Conservation (phyloP, 1,140 invertebrate species). For the Neodiprion pinetum region DNA sequence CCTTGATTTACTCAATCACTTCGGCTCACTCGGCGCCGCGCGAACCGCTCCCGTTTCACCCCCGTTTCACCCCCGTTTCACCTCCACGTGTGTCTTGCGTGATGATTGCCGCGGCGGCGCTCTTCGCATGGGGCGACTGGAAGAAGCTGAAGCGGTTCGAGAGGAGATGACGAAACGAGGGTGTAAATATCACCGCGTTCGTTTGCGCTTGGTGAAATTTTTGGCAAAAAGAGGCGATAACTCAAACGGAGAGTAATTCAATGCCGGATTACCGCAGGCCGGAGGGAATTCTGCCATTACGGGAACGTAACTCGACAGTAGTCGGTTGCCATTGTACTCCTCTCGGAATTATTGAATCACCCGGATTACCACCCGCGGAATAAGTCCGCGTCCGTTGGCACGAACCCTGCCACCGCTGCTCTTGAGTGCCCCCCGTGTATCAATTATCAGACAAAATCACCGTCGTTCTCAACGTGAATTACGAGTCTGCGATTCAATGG, state of each 20-base stretch:
- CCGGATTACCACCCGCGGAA: background rate
- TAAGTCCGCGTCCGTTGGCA: background rate
- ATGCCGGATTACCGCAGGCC: background rate
- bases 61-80: background rate
- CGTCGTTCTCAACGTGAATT: background rate
- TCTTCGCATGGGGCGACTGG: too few relatives aligned
- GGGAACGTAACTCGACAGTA: background rate
- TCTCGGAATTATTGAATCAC: background rate
- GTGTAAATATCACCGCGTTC: background rate
- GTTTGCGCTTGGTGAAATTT: background rate
- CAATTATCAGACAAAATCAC: constrained; percentile 1
- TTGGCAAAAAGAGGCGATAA: background rate
- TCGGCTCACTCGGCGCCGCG: constrained; percentile 13
- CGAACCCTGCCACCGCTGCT: background rate
- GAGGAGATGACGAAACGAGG: too few relatives aligned
- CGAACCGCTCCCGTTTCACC: constrained; percentile 13
- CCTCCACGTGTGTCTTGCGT: too few relatives aligned
- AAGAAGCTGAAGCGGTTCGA: too few relatives aligned
- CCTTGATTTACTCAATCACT: constrained; percentile 44
- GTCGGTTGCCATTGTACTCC: background rate
- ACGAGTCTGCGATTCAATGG: background rate
- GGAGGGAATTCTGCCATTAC: background rate
- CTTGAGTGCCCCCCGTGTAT: background rate
- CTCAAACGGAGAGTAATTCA: background rate
- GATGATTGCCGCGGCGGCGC: too few relatives aligned